Evolutionary conservation across 2,888 invertebrate genomes (phyloP).

Genomic region (Chouioia cunea): DNA sequence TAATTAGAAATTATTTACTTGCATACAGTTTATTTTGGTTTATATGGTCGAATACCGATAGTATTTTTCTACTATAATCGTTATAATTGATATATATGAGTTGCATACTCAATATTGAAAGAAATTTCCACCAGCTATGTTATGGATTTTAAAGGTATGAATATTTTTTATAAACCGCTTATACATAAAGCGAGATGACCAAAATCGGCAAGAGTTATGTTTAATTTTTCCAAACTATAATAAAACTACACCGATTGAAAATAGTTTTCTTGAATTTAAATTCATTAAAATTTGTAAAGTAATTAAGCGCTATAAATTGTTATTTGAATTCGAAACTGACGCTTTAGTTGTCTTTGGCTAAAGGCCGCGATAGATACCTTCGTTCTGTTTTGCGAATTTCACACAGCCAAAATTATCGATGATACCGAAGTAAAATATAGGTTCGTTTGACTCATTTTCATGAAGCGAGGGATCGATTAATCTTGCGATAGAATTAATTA

Average conservation of each 20-base stretch:
- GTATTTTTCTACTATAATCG: too few relatives aligned
- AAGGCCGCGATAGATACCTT: conserved; percentile 37
- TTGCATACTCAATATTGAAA: not conserved
- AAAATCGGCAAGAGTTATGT: too few relatives aligned
- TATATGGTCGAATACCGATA: too few relatives aligned
- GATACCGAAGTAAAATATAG: conserved; percentile 44
- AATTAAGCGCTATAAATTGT: conserved; percentile 16
- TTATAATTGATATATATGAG: not conserved
- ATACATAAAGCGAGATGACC: too few relatives aligned
- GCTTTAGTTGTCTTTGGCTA: conserved; percentile 43
- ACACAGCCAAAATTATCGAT: conserved; percentile 58
- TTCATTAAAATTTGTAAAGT: not conserved
- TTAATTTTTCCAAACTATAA: too few relatives aligned
- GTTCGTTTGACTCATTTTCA: conserved; percentile 10
- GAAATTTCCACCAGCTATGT: not conserved
- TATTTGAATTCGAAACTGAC: conserved; percentile 33
- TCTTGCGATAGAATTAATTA: too few relatives aligned
- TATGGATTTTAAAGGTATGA: too few relatives aligned
- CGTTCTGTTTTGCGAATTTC: conserved; percentile 42
- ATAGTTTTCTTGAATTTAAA: too few relatives aligned
- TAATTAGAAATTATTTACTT: not conserved
- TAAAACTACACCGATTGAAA: too few relatives aligned
- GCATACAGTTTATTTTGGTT: too few relatives aligned
- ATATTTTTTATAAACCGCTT: too few relatives aligned
- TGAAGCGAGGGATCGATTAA: conserved; percentile 12